A percentile compares a stretch with the other conserved stretches of the same genome.
Conservation (phyloP, 2,113 vertebrate genomes). For the Mus pahari region DNA sequence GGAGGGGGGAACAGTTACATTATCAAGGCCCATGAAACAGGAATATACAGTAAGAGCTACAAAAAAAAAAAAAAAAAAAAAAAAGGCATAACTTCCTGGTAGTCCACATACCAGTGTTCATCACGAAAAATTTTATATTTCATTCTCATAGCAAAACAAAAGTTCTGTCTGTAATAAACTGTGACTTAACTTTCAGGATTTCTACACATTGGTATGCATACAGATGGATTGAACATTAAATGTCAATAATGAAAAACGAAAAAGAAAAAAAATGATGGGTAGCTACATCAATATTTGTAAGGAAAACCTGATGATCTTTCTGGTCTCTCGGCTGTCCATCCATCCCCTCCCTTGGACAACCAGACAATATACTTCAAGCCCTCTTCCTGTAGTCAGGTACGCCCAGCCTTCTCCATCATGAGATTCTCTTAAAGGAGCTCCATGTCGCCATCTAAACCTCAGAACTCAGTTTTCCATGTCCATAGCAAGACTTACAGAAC, state of each 20-base stretch:
- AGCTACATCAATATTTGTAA: neutral
- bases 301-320: neutral
- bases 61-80: neutral
- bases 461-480: neutral
- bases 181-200: conserved; percentile 13
- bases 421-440: neutral
- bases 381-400: neutral
- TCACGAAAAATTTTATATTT: conserved; percentile 37
- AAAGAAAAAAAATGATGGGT: neutral
- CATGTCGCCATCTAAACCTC: conserved; percentile 13
- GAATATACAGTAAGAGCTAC: neutral
- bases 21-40: conserved; percentile 41
- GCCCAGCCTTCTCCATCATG: conserved; percentile 18
- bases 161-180: conserved; percentile 42
- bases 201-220: neutral
- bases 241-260: neutral
- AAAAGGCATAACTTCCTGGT: neutral
- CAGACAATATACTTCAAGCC: neutral
- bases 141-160: conserved; percentile 17
- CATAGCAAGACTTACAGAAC: neutral
- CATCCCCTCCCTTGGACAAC: neutral
- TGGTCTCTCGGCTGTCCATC: neutral
- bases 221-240: conserved; percentile 40
- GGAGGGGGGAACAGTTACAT: neutral
- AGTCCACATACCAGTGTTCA: conserved; percentile 7